Evolutionary conservation across 2,888 invertebrate species (phyloP).

Genomic region (Polydrusus pterygomalis): DNA sequence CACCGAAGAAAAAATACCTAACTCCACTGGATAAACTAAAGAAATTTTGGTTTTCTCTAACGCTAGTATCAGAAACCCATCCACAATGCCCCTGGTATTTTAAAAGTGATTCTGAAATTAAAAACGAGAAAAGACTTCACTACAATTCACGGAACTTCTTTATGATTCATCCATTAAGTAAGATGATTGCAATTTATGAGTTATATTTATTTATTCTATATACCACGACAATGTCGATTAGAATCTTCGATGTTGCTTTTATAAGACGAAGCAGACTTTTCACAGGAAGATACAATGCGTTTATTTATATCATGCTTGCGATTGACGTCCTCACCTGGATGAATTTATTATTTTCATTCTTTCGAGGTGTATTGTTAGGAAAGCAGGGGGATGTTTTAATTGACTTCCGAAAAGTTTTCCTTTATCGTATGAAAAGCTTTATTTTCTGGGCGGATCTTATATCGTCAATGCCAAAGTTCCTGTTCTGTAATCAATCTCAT

Average conservation of each 20-base stretch:
- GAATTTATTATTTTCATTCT: conserved; percentile 23
- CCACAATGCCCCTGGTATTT: conserved; percentile 26
- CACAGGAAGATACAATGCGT: neutral
- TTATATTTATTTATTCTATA: conserved; percentile 26
- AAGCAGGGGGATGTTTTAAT: neutral
- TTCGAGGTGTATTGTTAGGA: conserved; percentile 15
- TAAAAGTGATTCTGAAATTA: conserved; percentile 51
- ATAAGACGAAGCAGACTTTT: conserved; percentile 3
- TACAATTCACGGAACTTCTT: conserved; percentile 36
- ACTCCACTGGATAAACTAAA: neutral
- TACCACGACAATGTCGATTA: conserved; percentile 8
- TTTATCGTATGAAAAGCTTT: conserved; percentile 26
- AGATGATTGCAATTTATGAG: conserved; percentile 24
- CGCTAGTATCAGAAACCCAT: conserved; percentile 25
- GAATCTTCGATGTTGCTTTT: conserved; percentile 35
- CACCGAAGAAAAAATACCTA: conserved; percentile 2
- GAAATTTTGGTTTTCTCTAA: conserved; percentile 39
- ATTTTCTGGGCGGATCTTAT: conserved; percentile 41
- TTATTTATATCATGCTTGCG: conserved; percentile 18
- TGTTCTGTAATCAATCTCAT: conserved; percentile 5
- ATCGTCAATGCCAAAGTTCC: conserved; percentile 38
- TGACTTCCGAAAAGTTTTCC: conserved; percentile 23
- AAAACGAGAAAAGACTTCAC: conserved; percentile 46
- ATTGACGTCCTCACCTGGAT: conserved; percentile 35
- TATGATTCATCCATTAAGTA: conserved; percentile 48